Conservation (phyloP, 92 coral and sea anemone genomes). For the Epizoanthus fatuus region DNA sequence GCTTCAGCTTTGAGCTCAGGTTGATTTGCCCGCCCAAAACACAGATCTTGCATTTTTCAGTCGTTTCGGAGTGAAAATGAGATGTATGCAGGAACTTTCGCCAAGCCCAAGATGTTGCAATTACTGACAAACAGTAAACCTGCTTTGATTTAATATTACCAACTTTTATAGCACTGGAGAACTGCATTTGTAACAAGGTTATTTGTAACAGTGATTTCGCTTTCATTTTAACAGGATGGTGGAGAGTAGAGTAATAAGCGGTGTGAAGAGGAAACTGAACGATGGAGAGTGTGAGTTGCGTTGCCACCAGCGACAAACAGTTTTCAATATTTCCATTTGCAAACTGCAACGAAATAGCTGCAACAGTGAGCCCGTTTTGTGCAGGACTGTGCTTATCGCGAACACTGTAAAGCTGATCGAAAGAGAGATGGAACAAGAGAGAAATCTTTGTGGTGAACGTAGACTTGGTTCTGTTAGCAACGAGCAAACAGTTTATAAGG, state of each 20-base stretch:
- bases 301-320: slow-evolving; percentile 96
- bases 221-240: slow-evolving; percentile 75
- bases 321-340: slow-evolving; percentile 96
- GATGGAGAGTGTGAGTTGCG: slow-evolving; percentile 81
- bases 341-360: slow-evolving; percentile 91
- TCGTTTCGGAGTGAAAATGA: no score
- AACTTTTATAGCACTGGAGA: not conserved
- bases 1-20: not conserved
- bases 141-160: no score
- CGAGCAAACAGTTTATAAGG: slow-evolving; percentile 30
- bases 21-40: no score
- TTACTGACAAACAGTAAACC: no score
- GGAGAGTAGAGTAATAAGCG: slow-evolving; percentile 79
- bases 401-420: slow-evolving; percentile 93
- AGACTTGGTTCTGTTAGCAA: slow-evolving; percentile 14
- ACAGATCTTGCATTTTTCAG: no score
- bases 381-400: slow-evolving; percentile 96
- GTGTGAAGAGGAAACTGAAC: slow-evolving; percentile 86
- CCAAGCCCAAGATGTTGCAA: no score
- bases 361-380: slow-evolving; percentile 85
- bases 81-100: no score
- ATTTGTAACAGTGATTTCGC: slow-evolving; percentile 3
- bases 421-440: slow-evolving; percentile 92
- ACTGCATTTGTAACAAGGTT: not conserved
- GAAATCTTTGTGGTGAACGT: slow-evolving; percentile 49